A percentile compares a stretch with the other conserved stretches of the same genome.
These are phyloP conservation scores for Sinohyriopsis cumingii DNA, from an alignment of 2,888 invertebrate species.

Conservation along the genomic window DNA sequence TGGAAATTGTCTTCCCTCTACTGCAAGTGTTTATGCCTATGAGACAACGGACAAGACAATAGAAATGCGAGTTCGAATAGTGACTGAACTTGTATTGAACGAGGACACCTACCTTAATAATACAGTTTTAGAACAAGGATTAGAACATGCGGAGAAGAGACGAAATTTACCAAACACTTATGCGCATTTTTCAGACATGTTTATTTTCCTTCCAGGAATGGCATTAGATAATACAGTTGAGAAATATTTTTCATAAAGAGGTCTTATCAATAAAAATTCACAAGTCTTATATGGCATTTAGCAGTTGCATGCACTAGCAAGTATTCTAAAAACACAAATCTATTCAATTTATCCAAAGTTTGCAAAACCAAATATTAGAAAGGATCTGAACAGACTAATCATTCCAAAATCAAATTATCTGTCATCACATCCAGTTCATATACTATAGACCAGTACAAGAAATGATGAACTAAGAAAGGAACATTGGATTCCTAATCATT, in stretches of 20 bases:
- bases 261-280: background rate
- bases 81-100: slow-evolving; percentile 1
- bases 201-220: slow-evolving; percentile 12
- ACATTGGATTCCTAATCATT: too few relatives aligned
- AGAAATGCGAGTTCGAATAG: slow-evolving; percentile 10
- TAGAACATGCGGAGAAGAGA: background rate
- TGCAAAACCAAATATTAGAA: slow-evolving; percentile 22
- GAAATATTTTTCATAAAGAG: slow-evolving; percentile 7
- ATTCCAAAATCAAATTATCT: background rate
- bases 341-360: slow-evolving; percentile 21
- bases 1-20: slow-evolving; percentile 14
- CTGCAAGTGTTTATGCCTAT: slow-evolving; percentile 13
- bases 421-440: too few relatives aligned
- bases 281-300: slow-evolving; percentile 30
- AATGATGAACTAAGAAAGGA: too few relatives aligned
- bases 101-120: slow-evolving; percentile 1
- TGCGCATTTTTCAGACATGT: slow-evolving; percentile 16
- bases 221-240: background rate
- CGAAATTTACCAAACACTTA: slow-evolving; percentile 7
- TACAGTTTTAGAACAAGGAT: background rate
- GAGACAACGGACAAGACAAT: background rate
- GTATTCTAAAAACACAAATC: slow-evolving; percentile 18
- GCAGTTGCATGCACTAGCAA: slow-evolving; percentile 29
- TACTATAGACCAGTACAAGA: too few relatives aligned
- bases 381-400: slow-evolving; percentile 21